Conservation (phyloP, 2,797 vertebrate genomes). For the Enoplosus armatus region DNA sequence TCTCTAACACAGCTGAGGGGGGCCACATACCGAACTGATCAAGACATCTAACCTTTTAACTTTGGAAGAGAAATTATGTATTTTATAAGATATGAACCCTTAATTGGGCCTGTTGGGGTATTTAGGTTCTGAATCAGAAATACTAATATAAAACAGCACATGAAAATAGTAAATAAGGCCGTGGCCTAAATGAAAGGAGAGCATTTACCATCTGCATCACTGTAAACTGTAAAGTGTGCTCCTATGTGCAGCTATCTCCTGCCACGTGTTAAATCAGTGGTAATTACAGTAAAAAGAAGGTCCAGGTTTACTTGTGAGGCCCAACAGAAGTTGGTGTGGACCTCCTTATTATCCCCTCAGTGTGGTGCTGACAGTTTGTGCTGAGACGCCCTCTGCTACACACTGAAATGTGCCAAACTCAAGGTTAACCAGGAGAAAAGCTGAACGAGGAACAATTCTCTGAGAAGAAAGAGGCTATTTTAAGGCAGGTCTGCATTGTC, state of each 20-base stretch:
- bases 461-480: conserved; percentile 45
- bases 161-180: neutral
- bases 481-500: conserved; percentile 11
- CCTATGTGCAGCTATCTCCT: neutral
- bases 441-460: conserved; percentile 40
- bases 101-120: neutral
- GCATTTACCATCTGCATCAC: neutral
- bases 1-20: neutral
- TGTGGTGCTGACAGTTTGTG: conserved; percentile 45
- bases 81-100: neutral
- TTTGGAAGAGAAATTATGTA: neutral
- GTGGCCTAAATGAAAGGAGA: neutral
- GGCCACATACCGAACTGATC: neutral
- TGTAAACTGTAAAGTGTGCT: neutral
- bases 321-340: conserved; percentile 12
- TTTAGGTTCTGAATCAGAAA: neutral
- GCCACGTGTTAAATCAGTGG: neutral
- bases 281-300: conserved; percentile 5
- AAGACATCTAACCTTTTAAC: neutral
- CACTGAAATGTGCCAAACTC: conserved; percentile 45
- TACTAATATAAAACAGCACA: neutral
- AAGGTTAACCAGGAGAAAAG: conserved; percentile 62
- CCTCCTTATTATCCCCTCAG: conserved; percentile 42
- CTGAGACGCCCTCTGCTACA: conserved; percentile 39
- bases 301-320: neutral